Conservation (phyloP, 2,113 vertebrate genomes). For the Phylloscopus whistleri region DNA sequence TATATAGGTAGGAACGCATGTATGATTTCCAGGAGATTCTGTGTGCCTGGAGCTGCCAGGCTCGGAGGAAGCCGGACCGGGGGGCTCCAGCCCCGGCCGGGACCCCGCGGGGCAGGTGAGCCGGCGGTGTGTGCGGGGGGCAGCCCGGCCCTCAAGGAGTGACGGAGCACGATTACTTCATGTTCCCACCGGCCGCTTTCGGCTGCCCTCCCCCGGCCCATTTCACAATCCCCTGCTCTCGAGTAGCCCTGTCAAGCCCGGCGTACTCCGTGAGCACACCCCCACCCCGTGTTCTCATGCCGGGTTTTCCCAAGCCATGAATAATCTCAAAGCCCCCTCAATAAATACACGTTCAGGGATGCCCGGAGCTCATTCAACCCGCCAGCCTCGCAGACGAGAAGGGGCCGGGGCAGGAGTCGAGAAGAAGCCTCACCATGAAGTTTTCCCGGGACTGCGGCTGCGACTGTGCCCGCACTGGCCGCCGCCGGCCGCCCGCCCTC, state of each 20-base stretch:
- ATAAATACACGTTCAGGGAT: constrained; percentile 76
- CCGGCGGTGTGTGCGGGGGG: neutral
- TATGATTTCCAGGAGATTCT: fast-evolving
- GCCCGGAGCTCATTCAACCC: constrained; percentile 67
- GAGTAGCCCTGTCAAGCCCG: neutral
- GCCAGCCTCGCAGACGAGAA: neutral
- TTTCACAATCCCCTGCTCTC: constrained; percentile 32
- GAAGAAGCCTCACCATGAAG: constrained; percentile 42
- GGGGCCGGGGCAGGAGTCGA: neutral
- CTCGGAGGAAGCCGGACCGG: neutral
- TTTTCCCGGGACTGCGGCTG: constrained; percentile 28
- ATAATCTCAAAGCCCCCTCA: constrained; percentile 64
- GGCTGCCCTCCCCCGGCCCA: neutral
- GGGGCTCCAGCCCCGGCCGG: neutral
- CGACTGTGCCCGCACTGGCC: neutral
- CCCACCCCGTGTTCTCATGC: constrained; percentile 51
- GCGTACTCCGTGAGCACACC: neutral
- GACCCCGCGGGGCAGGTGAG: neutral
- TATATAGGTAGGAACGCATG: fast-evolving
- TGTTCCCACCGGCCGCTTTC: neutral
- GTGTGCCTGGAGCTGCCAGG: neutral
- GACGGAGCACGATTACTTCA: constrained; percentile 17
- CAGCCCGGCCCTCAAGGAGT: neutral
- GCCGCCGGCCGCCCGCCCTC: neutral
- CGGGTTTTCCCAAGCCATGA: constrained; percentile 75